These are phyloP conservation scores for Drosophila hydei DNA, from an alignment of 1,140 invertebrate species.

Conservation along the genomic window DNA sequence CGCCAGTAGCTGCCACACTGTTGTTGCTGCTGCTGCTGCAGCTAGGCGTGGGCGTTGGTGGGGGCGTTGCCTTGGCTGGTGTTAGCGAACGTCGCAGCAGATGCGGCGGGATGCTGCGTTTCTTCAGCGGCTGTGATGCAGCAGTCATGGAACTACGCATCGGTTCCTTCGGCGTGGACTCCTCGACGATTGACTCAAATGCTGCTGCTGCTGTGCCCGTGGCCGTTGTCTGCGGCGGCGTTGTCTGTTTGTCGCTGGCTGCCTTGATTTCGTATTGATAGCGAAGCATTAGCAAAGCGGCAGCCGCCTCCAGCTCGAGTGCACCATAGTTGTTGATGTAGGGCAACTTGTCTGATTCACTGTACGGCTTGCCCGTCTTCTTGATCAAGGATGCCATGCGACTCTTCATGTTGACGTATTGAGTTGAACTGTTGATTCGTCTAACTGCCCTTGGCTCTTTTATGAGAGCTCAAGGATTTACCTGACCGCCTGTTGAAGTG, in stretches of 20 bases:
- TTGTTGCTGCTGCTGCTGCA: not conserved
- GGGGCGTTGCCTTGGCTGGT: conserved; percentile 30
- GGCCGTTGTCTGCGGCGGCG: not conserved
- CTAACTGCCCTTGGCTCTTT: not conserved
- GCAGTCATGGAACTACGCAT: not conserved
- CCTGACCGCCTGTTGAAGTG: not conserved
- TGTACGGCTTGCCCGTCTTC: not conserved
- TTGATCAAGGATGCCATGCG: not conserved
- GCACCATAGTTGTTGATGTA: conserved; percentile 18
- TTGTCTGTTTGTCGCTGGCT: not conserved
- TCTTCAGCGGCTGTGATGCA: conserved; percentile 56
- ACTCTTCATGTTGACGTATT: conserved; percentile 25
- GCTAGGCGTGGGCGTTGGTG: not conserved
- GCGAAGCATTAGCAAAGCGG: conserved; percentile 63
- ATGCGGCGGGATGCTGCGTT: conserved; percentile 56
- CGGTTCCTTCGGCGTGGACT: conserved; percentile 58
- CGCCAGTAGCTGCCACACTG: not conserved
- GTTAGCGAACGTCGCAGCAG: conserved; percentile 42
- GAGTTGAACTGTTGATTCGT: conserved; percentile 11
- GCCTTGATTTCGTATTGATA: conserved; percentile 51
- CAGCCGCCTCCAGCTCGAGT: conserved; percentile 64
- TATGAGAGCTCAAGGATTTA: conserved; percentile 40
- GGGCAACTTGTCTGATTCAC: not conserved
- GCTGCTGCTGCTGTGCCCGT: not conserved
- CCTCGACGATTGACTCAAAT: conserved; percentile 19